Percentiles rank a stretch among this genome's conserved stretches.
These are phyloP conservation scores for Helostoma temminkii DNA, from an alignment of 2,797 vertebrate species.

Conservation along the genomic window DNA sequence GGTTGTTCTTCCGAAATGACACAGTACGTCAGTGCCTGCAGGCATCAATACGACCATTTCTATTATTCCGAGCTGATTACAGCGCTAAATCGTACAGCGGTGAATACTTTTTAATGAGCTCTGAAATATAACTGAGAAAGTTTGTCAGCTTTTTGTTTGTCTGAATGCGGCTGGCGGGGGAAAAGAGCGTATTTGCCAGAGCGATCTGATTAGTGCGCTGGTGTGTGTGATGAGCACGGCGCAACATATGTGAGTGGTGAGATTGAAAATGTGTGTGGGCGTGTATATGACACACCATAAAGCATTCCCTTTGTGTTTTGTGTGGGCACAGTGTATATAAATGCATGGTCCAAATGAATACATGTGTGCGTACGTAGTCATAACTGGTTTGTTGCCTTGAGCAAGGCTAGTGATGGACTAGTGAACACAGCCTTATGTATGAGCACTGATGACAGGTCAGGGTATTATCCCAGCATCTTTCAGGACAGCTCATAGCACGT, in stretches of 20 bases:
- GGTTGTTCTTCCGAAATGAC: slow-evolving; percentile 70
- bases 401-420: slow-evolving; percentile 31
- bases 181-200: slow-evolving; percentile 33
- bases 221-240: slow-evolving; percentile 55
- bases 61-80: slow-evolving; percentile 77
- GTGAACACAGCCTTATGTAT: slow-evolving; percentile 6
- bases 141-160: slow-evolving; percentile 66
- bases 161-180: slow-evolving; percentile 43
- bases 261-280: background rate
- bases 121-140: slow-evolving; percentile 61
- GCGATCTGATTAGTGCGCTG: slow-evolving; percentile 65
- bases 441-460: slow-evolving; percentile 51
- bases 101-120: slow-evolving; percentile 78
- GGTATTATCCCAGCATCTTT: slow-evolving; percentile 51
- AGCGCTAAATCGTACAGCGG: slow-evolving; percentile 45
- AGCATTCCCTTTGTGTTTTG: slow-evolving; percentile 5
- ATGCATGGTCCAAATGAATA: background rate
- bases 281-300: slow-evolving; percentile 7
- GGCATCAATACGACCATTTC: slow-evolving; percentile 68
- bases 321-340: background rate
- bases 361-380: background rate
- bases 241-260: slow-evolving; percentile 32
- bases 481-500: slow-evolving; percentile 42
- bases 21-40: slow-evolving; percentile 50
- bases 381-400: slow-evolving; percentile 20